Evolutionary conservation across 2,113 vertebrate species (phyloP), one percentile per base, ranked within the genome.

Genomic region (Periophthalmus modestus): DNA sequence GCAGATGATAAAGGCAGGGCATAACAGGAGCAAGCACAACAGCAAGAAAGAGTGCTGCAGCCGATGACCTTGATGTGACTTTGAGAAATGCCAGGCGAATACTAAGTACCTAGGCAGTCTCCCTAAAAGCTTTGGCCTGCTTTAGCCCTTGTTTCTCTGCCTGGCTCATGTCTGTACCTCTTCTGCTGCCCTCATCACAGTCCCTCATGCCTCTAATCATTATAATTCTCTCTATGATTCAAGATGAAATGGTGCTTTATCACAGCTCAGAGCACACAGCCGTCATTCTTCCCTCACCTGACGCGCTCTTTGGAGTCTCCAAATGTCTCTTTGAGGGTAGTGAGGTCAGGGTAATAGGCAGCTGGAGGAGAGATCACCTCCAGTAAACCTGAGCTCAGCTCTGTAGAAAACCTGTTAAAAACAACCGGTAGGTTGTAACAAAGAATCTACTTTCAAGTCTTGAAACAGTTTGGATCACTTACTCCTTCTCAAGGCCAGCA

Each of bases 271-370:
- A 66, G 13, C 14, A 6, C 67, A 67, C 6, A 24, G 71, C 36
- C 7, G 10, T 36, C 61, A 63, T 63, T 24, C 13, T 28, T 24
- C 28, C 67, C 94, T 92, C 90, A 98, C 98, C 92, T 95, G 80
- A 98, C 96, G 93, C 97, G 94, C 80, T 99, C 97, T 88, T 93
- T 97, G 39, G 97, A 97, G 85, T 99, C 98, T 89, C 98, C 98
- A 88, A 99, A 99, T 1, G 98, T 98, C 86, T 98, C 97, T 88
- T 96, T 99, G 90, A 99, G 92, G 90, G 95, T 96, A 87, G 85
- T 94, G 79, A 99, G 87, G 68, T 99, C 96, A 10, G 98, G 98
- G 85, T 99, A 99, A 89, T 96, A 99, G 82, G 94, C 88, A 69
- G 94, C 92, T 50, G 96, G 97, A 59, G 98, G 97, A 2, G 98